Evolutionary conservation across 2,888 invertebrate genomes (phyloP).

Genomic region (Acleris holmiana): DNA sequence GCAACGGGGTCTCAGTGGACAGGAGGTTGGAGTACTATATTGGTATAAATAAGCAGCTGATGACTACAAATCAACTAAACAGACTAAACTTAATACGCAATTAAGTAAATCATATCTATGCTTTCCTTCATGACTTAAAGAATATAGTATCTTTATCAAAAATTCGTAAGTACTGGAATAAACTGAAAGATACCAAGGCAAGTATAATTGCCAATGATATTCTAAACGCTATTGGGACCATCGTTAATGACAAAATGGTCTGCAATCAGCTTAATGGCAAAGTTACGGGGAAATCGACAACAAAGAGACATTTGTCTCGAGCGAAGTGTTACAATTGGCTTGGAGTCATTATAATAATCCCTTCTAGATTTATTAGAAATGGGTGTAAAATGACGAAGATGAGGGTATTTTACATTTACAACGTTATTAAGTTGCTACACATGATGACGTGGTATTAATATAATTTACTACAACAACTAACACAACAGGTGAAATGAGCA

Average conservation of each 20-base stretch:
- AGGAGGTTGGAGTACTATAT: no score
- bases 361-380: constrained; percentile 18
- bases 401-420: no score
- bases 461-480: no score
- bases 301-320: constrained; percentile 38
- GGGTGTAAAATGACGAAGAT: neutral
- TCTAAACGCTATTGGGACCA: constrained; percentile 50
- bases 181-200: constrained; percentile 29
- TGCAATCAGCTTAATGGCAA: constrained; percentile 56
- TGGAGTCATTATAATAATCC: constrained; percentile 21
- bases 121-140: no score
- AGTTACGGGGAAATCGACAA: constrained; percentile 46
- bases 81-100: no score
- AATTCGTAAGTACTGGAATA: constrained; percentile 18
- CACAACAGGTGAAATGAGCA: no score
- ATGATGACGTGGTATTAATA: no score
- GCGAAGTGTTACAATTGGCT: constrained; percentile 31
- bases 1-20: no score
- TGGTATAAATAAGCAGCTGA: no score
- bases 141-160: neutral
- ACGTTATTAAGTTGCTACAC: no score
- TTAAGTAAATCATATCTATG: no score
- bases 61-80: no score
- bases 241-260: constrained; percentile 55
- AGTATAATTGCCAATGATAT: constrained; percentile 48